Percentiles rank a stretch among this genome's conserved stretches.
phyloP scores from a whole-genome alignment of 2,888 invertebrate species.

The Apoda limacodes region DNA sequence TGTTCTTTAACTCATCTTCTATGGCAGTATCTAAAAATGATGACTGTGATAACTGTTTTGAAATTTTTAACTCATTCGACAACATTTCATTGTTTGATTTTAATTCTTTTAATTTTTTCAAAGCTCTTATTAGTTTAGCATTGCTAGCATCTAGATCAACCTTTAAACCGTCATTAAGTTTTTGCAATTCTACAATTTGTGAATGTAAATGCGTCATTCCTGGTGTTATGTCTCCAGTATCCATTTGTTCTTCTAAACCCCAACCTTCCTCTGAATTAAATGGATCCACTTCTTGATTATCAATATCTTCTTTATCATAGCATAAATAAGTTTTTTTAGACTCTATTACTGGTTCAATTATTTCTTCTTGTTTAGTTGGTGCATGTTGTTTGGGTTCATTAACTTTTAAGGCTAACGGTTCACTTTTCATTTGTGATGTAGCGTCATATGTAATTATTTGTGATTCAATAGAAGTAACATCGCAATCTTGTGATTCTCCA shows the following conservation, averaged over 20 bases:
- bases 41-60: conserved; percentile 62
- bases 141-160: conserved; percentile 75
- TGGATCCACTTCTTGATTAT: conserved; percentile 34
- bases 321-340: conserved; percentile 69
- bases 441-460: conserved; percentile 48
- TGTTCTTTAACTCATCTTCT: conserved; percentile 82
- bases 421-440: conserved; percentile 21
- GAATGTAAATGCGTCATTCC: conserved; percentile 69
- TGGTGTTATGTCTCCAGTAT: conserved; percentile 37
- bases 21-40: conserved; percentile 81
- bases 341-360: conserved; percentile 49
- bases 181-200: conserved; percentile 68
- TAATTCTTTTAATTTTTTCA: conserved; percentile 87
- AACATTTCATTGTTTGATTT: conserved; percentile 76
- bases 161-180: conserved; percentile 67
- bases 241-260: conserved; percentile 47
- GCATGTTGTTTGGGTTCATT: conserved; percentile 29
- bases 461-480: conserved; percentile 45
- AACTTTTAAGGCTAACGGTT: conserved; percentile 26
- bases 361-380: conserved; percentile 19
- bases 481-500: conserved; percentile 29
- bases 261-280: conserved; percentile 60
- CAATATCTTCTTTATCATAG: conserved; percentile 40
- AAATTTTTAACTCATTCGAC: conserved; percentile 62
- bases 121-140: conserved; percentile 79